A percentile compares a stretch with the other conserved stretches of the same genome.
phyloP scores from a whole-genome alignment of 2,113 vertebrate species.

The Pimephales promelas region DNA sequence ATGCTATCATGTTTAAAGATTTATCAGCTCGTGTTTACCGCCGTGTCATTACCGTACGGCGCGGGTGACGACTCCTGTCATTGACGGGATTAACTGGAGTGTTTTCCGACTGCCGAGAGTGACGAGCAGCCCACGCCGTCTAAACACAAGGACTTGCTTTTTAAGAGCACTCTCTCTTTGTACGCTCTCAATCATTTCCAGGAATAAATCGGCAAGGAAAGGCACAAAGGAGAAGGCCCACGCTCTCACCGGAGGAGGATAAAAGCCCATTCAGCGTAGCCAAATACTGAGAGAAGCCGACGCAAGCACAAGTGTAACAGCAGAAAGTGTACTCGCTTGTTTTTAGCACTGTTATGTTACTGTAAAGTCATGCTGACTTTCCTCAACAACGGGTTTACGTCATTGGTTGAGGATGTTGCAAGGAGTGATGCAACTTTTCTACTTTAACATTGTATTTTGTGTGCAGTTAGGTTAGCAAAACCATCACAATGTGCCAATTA shows the following conservation, averaged over 20 bases:
- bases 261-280: slow-evolving; percentile 25
- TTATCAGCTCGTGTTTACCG: background rate
- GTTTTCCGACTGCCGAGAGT: slow-evolving; percentile 38
- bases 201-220: slow-evolving; percentile 17
- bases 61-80: background rate
- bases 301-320: background rate
- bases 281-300: slow-evolving; percentile 38
- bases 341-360: background rate
- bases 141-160: slow-evolving; percentile 12
- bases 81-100: slow-evolving; percentile 44
- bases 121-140: slow-evolving; percentile 17
- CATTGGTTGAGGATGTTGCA: too few species aligned
- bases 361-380: background rate
- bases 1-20: background rate
- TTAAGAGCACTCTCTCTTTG: slow-evolving; percentile 11
- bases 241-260: slow-evolving; percentile 38
- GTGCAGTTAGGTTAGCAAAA: background rate
- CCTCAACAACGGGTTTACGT: background rate
- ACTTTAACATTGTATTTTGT: background rate
- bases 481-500: background rate
- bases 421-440: too few species aligned
- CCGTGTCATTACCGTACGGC: slow-evolving; percentile 22
- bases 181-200: slow-evolving; percentile 14
- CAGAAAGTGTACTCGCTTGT: background rate
- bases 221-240: slow-evolving; percentile 26